These are phyloP conservation scores for Sarcophaga rosellei DNA, from an alignment of 2,888 invertebrate species.

Conservation along the genomic window DNA sequence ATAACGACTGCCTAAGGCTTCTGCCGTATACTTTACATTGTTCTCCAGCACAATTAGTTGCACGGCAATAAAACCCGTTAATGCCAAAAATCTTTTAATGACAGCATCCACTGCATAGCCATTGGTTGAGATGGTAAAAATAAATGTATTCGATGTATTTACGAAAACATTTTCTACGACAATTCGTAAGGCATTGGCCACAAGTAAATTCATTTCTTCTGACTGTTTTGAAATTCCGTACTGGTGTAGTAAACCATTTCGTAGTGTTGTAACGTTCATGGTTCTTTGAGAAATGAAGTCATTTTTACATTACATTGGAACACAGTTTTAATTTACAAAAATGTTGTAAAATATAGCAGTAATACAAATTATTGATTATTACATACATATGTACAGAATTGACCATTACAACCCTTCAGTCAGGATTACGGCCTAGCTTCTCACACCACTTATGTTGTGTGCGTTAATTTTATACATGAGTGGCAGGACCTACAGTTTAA, in stretches of 20 bases:
- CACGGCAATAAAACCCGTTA: conserved; percentile 70
- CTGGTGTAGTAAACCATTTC: conserved; percentile 51
- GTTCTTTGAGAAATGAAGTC: background rate
- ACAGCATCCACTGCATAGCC: conserved; percentile 50
- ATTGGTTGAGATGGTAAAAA: conserved; percentile 69
- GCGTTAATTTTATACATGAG: too few species aligned
- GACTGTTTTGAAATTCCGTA: conserved; percentile 68
- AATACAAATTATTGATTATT: too few species aligned
- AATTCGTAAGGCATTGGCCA: conserved; percentile 70
- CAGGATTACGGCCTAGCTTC: too few species aligned
- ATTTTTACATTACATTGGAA: background rate
- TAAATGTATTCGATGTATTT: conserved; percentile 69
- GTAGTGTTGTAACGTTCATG: conserved; percentile 29
- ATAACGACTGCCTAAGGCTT: conserved; percentile 20
- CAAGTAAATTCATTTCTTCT: conserved; percentile 67
- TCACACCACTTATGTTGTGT: too few species aligned
- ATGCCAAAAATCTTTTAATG: conserved; percentile 70
- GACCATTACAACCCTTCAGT: too few species aligned
- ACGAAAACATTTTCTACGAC: conserved; percentile 72
- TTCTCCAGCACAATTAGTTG: conserved; percentile 64
- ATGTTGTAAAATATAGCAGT: background rate
- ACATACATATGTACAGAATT: too few species aligned
- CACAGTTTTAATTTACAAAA: background rate
- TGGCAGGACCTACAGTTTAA: too few species aligned
- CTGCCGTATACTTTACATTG: background rate